A percentile compares a stretch with the other conserved stretches of the same genome.
These are phyloP conservation scores for Caenorhabditis panamensis DNA, from an alignment of 2,888 invertebrate genomes.

Conservation along the genomic window DNA sequence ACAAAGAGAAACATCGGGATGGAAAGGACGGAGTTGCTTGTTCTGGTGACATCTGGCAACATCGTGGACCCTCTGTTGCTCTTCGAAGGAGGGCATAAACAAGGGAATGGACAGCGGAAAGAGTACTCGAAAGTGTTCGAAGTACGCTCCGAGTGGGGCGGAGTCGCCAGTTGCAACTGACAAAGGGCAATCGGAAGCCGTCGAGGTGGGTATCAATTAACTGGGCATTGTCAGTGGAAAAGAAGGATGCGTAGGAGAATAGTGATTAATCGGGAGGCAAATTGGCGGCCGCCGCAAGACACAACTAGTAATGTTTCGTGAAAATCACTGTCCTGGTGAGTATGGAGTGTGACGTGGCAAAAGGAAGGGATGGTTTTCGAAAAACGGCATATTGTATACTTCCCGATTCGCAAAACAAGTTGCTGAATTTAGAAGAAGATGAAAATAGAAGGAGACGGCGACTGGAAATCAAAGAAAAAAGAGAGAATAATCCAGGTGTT, in stretches of 20 bases:
- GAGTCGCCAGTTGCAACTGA: slow-evolving; percentile 38
- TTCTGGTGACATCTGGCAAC: slow-evolving; percentile 43
- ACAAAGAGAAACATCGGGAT: slow-evolving; percentile 37
- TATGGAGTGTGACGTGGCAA: slow-evolving; percentile 11
- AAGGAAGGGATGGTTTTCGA: not conserved
- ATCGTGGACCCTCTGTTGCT: slow-evolving; percentile 14
- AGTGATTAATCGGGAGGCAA: slow-evolving; percentile 54
- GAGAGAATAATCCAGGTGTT: slow-evolving; percentile 40
- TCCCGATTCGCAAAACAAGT: not conserved
- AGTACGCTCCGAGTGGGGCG: slow-evolving; percentile 15
- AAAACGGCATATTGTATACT: not conserved
- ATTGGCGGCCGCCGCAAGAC: slow-evolving; percentile 4
- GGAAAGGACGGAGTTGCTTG: slow-evolving; percentile 5
- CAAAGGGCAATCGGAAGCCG: slow-evolving; percentile 58
- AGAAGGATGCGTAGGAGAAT: slow-evolving; percentile 39
- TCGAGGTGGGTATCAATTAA: slow-evolving; percentile 56
- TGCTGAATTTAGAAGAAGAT: not conserved
- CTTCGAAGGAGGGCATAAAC: slow-evolving; percentile 40
- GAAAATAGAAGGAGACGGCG: not conserved
- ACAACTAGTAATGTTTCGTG: slow-evolving; percentile 51
- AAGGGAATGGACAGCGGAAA: slow-evolving; percentile 12
- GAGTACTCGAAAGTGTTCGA: slow-evolving; percentile 16
- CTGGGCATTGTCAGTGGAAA: slow-evolving; percentile 53
- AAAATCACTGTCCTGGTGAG: slow-evolving; percentile 4
- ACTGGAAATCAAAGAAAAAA: not conserved